Evolutionary conservation across 2,113 vertebrate species (phyloP).

Genomic region (Forbesichthys agassizii): DNA sequence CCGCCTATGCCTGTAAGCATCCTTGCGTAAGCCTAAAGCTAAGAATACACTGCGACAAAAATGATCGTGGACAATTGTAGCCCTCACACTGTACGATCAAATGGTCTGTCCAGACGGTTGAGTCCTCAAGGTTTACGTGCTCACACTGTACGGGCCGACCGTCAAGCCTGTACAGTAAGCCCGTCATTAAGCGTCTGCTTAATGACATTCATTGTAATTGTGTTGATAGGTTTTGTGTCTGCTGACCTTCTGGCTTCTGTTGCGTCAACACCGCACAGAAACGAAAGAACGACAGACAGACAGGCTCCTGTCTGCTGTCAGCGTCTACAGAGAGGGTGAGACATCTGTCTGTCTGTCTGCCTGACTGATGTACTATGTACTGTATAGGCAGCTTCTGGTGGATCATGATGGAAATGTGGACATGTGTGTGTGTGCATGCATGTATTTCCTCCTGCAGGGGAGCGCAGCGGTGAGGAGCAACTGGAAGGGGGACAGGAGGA

Average conservation of each 20-base stretch:
- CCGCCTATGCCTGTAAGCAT: too few relatives aligned
- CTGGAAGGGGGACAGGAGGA: conserved; percentile 77
- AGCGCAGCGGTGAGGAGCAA: conserved; percentile 50
- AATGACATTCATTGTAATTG: not conserved
- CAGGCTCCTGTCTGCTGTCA: conserved; percentile 82
- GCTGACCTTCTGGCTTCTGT: conserved; percentile 91
- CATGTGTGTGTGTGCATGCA: conserved; percentile 2
- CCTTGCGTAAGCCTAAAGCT: too few relatives aligned
- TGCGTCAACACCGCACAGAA: conserved; percentile 91
- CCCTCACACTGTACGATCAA: too few relatives aligned
- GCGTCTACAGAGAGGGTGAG: conserved; percentile 84
- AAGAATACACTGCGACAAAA: too few relatives aligned
- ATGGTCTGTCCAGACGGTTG: too few relatives aligned
- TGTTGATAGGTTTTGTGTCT: conserved; percentile 86
- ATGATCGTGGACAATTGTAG: too few relatives aligned
- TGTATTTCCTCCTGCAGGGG: conserved; percentile 30
- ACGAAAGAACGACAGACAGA: conserved; percentile 74
- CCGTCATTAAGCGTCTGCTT: too few relatives aligned
- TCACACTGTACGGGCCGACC: too few relatives aligned
- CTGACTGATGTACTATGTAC: not conserved
- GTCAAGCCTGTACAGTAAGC: too few relatives aligned
- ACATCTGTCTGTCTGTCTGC: conserved; percentile 2
- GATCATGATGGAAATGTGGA: not conserved
- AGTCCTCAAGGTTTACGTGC: too few relatives aligned
- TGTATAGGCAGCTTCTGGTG: not conserved